phyloP scores from a whole-genome alignment of 2,797 vertebrate genomes.

The Botia almorhae region DNA sequence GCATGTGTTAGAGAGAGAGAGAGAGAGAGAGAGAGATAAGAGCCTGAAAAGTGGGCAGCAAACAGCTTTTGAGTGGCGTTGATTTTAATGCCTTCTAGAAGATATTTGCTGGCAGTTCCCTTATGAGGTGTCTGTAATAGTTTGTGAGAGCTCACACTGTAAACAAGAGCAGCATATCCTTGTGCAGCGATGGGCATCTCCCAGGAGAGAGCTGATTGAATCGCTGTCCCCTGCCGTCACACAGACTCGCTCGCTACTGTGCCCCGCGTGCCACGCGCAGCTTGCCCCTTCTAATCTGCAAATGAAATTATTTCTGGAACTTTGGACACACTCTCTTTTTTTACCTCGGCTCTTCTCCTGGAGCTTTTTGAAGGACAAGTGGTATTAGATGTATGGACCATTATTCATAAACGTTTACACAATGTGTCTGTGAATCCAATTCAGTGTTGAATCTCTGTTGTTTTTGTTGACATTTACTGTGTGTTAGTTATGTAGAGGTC shows the following conservation, averaged over 20 bases:
- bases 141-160: slow-evolving; percentile 50
- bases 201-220: slow-evolving; percentile 61
- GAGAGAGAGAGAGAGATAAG: slow-evolving; percentile 12
- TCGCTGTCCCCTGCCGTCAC: slow-evolving; percentile 50
- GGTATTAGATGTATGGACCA: slow-evolving; percentile 21
- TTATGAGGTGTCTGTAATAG: slow-evolving; percentile 54
- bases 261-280: slow-evolving; percentile 26
- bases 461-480: too few species aligned
- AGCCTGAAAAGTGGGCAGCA: slow-evolving; percentile 9
- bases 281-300: slow-evolving; percentile 56
- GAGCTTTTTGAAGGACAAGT: slow-evolving; percentile 41
- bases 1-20: slow-evolving; percentile 6
- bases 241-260: slow-evolving; percentile 27
- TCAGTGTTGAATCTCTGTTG: too few species aligned
- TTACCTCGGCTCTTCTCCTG: not conserved
- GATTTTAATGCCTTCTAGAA: slow-evolving; percentile 48
- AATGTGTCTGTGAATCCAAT: not conserved
- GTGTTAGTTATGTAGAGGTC: too few species aligned
- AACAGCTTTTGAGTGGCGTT: slow-evolving; percentile 27
- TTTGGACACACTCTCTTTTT: slow-evolving; percentile 20
- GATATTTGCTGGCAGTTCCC: slow-evolving; percentile 42
- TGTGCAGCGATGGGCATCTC: slow-evolving; percentile 31
- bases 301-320: slow-evolving; percentile 57
- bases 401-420: too few species aligned
- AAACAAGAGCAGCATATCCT: slow-evolving; percentile 45